phyloP scores from a whole-genome alignment of 2,113 vertebrate species.

The Glareola pratincola region DNA sequence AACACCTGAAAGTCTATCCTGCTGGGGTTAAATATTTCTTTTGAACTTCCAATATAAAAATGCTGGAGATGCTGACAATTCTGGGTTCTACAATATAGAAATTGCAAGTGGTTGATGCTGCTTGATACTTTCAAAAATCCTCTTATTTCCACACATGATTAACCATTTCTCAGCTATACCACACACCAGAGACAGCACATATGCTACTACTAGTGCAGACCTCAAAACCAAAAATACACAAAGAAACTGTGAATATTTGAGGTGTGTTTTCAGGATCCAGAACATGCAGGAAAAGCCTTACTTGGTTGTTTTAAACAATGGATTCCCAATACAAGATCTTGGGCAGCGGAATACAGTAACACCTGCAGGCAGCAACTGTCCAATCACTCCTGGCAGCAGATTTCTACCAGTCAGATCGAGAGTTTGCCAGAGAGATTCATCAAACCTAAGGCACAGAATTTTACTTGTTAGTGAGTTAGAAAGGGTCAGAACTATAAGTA shows the following conservation, averaged over 20 bases:
- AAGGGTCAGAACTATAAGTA: not conserved
- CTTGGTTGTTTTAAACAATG: slow-evolving; percentile 72
- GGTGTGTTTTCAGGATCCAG: not conserved
- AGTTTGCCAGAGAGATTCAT: slow-evolving; percentile 90
- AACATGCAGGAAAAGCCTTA: slow-evolving; percentile 62
- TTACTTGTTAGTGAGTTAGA: not conserved
- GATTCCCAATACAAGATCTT: slow-evolving; percentile 79
- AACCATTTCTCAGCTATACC: not conserved
- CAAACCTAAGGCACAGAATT: slow-evolving; percentile 75
- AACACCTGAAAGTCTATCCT: not conserved
- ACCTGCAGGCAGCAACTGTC: slow-evolving; percentile 79
- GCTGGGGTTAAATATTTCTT: not conserved
- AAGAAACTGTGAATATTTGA: not conserved
- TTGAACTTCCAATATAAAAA: not conserved
- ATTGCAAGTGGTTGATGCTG: not conserved
- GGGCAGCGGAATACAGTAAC: slow-evolving; percentile 86
- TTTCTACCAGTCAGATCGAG: slow-evolving; percentile 85
- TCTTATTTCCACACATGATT: not conserved
- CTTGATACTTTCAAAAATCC: not conserved
- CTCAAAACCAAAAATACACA: not conserved
- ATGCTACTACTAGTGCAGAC: not conserved
- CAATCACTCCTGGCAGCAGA: slow-evolving; percentile 75
- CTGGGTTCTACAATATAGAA: not conserved
- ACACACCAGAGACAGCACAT: not conserved
- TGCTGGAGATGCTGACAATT: not conserved